Evolutionary conservation across 2,797 vertebrate species (phyloP), one percentile per base, ranked within the genome.

Genomic region (Remorina albescens): DNA sequence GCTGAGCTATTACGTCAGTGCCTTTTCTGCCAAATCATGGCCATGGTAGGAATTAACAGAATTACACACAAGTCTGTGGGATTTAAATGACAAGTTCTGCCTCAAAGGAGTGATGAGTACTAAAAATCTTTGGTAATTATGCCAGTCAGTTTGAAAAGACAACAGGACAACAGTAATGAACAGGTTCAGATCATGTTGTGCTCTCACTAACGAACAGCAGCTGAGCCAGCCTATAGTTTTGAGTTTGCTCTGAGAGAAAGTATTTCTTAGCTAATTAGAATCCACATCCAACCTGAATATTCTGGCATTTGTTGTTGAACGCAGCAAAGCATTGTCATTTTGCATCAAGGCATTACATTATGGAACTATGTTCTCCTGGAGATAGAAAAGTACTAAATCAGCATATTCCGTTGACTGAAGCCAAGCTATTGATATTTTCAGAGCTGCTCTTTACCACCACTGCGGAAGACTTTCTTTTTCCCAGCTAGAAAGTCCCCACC

Each of bases 361-460:
- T 85, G 86, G 81, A 91, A 88, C 91, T 83, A 71, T 88, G 83
- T 85, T 86, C 86, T 89, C 71, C 75, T 74, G 71, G 72, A 89
- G 86, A 90, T 82, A 86, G 77, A 84, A 86, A 88, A 86, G 67
- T 74, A 73, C 82, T 37, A 83, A 86, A 78, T 91, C 86, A 86
- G 91, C 88, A 67, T 80, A 78, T 84, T 89, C 67, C 58, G 78
- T 57, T 83, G 77, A 92, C 78, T 87, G 80, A 86, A 87, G 82
- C 60, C 7, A 70, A 76, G 81, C 74, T 90, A 90, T 92, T 88
- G 89, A 89, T 91, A 91, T 92, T 89, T 91, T 76, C 78, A 85
- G 76, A 77, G 67, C 83, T 72, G 70, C 67, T 81, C 78, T 83
- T 74, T 86, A 67, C 73, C 74, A 79, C 80, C 44, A 65, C 34